Evolutionary conservation across 2,888 invertebrate species (phyloP).

Genomic region (Smittia aterrima): DNA sequence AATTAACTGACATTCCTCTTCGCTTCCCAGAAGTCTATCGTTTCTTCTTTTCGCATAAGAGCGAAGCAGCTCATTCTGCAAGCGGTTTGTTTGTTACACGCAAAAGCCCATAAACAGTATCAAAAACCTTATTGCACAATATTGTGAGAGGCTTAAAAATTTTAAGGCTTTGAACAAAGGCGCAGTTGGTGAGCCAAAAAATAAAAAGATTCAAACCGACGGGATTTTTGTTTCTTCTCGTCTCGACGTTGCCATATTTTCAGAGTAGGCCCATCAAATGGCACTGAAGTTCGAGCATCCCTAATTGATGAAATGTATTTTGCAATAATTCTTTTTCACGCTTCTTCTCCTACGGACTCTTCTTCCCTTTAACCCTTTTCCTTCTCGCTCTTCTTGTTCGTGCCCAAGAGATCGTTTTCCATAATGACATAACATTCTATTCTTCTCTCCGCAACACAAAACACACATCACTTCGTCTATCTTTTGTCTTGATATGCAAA

Average conservation of each 20-base stretch:
- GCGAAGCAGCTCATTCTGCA: too few species aligned
- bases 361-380: conserved; percentile 21
- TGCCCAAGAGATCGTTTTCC: conserved; percentile 42
- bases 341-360: conserved; percentile 22
- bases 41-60: conserved; percentile 1
- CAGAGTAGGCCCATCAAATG: background rate
- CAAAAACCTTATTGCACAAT: background rate
- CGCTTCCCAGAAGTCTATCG: background rate
- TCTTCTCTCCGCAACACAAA: conserved; percentile 32
- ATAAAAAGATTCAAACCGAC: conserved; percentile 27
- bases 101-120: background rate
- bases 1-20: conserved; percentile 15
- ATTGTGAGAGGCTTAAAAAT: background rate
- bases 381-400: background rate
- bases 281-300: conserved; percentile 24
- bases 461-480: background rate
- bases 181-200: conserved; percentile 37
- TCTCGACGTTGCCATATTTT: conserved; percentile 36
- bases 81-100: conserved; percentile 19
- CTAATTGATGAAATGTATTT: conserved; percentile 41
- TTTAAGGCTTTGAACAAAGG: background rate
- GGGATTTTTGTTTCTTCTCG: background rate
- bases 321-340: conserved; percentile 34
- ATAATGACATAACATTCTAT: conserved; percentile 41
- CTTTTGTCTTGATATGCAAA: conserved; percentile 41